Evolutionary conservation across 2,113 vertebrate genomes (phyloP).

Genomic region (Bettongia penicillata): DNA sequence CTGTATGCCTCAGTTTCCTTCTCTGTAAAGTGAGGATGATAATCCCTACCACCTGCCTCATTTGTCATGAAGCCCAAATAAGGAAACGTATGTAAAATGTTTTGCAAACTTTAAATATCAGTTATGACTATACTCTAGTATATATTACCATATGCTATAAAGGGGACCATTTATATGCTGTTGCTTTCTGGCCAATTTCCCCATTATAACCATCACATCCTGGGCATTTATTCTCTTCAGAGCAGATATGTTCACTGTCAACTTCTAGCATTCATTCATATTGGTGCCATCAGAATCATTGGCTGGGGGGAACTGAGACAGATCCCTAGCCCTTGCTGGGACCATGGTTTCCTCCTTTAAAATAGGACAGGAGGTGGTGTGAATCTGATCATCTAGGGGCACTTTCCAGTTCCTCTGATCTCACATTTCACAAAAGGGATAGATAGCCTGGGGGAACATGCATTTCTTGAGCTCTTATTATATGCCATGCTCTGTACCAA

Average conservation of each 20-base stretch:
- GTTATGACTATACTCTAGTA: neutral
- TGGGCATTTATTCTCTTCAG: neutral
- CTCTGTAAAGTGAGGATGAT: conserved; percentile 22
- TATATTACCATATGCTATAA: neutral
- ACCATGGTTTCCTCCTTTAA: neutral
- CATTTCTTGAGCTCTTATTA: neutral
- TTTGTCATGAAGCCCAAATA: conserved; percentile 11
- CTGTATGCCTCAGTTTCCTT: conserved; percentile 1
- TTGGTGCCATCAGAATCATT: neutral
- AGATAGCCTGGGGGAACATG: too few relatives aligned
- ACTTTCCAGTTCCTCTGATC: neutral
- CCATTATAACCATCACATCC: neutral
- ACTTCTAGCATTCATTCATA: neutral
- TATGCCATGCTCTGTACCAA: neutral
- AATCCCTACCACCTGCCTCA: neutral
- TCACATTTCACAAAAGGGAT: too few relatives aligned
- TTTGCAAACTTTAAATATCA: neutral
- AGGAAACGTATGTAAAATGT: neutral
- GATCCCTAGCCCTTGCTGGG: neutral
- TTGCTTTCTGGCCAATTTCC: neutral
- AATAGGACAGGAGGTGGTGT: too few relatives aligned
- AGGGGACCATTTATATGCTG: neutral
- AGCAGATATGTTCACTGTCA: neutral
- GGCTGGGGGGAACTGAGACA: neutral
- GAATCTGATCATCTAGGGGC: neutral